Conservation (phyloP, 2,888 invertebrate genomes). For the Drosophila algonquin region DNA sequence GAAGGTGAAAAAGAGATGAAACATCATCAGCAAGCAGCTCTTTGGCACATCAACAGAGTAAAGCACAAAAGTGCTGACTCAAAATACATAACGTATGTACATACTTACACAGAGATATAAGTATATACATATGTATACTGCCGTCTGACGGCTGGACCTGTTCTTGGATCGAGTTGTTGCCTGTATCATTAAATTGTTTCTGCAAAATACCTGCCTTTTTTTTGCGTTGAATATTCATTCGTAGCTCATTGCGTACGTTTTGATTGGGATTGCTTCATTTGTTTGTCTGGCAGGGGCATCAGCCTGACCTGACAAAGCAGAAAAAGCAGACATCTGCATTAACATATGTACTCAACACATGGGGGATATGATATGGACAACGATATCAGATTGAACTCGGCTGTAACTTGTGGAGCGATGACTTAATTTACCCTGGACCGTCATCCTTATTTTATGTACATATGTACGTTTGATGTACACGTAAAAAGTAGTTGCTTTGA, state of each 20-base stretch:
- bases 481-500: too few species aligned
- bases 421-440: neutral
- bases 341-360: too few species aligned
- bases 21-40: neutral
- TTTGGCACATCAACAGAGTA: neutral
- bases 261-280: neutral
- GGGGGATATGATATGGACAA: neutral
- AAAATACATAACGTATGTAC: slow-evolving; percentile 7
- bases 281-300: neutral
- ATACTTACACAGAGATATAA: neutral
- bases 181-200: neutral
- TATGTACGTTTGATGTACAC: too few species aligned
- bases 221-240: neutral
- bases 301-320: neutral
- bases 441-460: too few species aligned
- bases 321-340: neutral
- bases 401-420: neutral
- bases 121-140: neutral
- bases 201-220: neutral
- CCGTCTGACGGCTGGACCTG: neutral
- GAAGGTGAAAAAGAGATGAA: neutral
- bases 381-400: neutral
- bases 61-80: slow-evolving; percentile 17
- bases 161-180: neutral
- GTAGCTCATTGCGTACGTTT: neutral